Conservation (phyloP, 2,797 vertebrate species). For the Manis pentadactyla region DNA sequence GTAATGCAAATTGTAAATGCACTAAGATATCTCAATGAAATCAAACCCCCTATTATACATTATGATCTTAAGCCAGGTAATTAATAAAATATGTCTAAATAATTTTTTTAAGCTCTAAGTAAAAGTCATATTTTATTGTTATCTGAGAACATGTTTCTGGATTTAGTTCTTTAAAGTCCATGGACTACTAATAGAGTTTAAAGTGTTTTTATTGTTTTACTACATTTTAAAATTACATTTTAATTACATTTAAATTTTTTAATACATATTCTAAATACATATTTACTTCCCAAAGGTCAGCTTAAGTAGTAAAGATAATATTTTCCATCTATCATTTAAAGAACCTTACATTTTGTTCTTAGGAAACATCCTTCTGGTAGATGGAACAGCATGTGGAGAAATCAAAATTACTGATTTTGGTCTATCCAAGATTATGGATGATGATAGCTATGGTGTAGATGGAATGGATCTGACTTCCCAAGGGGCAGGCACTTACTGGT, state of each 20-base stretch:
- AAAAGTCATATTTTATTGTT: conserved; percentile 35
- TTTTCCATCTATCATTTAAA: conserved; percentile 46
- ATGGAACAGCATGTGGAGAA: conserved; percentile 98
- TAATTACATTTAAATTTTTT: not conserved
- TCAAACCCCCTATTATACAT: conserved; percentile 99
- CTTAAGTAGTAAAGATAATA: conserved; percentile 34
- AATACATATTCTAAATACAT: not conserved
- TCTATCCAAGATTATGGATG: conserved; percentile 99
- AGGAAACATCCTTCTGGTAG: conserved; percentile 99
- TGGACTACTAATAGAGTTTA: not conserved
- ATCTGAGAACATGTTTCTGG: not conserved
- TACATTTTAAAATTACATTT: conserved; percentile 20
- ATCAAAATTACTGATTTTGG: conserved; percentile 99
- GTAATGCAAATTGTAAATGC: conserved; percentile 99
- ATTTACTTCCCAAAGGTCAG: not conserved
- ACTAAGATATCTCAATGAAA: conserved; percentile 99
- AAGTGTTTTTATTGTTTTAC: not conserved
- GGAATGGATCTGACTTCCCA: conserved; percentile 99
- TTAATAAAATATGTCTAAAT: conserved; percentile 65
- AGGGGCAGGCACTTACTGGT: conserved; percentile 99
- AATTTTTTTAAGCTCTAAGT: conserved; percentile 19
- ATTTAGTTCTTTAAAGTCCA: not conserved
- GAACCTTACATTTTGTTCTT: conserved; percentile 52
- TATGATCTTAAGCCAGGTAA: conserved; percentile 99
- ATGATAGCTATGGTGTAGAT: conserved; percentile 98